A percentile compares a stretch with the other conserved stretches of the same genome.
phyloP scores from a whole-genome alignment of 2,113 vertebrate species.

The Carlito syrichta region DNA sequence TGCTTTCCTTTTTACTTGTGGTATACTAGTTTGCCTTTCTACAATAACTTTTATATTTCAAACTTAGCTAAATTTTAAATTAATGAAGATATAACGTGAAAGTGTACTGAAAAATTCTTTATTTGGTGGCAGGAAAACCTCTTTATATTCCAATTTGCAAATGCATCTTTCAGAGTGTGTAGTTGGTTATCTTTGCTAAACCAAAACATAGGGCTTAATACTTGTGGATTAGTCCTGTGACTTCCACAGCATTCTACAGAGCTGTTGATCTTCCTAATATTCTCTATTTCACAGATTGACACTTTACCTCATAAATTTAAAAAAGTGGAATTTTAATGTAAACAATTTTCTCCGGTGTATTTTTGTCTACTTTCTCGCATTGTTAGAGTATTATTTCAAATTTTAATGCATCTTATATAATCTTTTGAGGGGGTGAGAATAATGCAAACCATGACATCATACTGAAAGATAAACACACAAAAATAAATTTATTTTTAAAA shows the following conservation, averaged over 20 bases:
- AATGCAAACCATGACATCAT: constrained; percentile 45
- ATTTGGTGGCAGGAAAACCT: constrained; percentile 33
- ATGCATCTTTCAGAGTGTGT: constrained; percentile 7
- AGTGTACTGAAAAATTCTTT: neutral
- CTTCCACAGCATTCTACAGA: constrained; percentile 9
- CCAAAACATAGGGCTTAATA: neutral
- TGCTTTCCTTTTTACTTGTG: constrained; percentile 29
- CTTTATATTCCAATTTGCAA: constrained; percentile 30
- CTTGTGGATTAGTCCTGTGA: neutral
- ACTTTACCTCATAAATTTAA: constrained; percentile 29
- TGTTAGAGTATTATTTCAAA: constrained; percentile 44
- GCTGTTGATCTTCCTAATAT: constrained; percentile 50
- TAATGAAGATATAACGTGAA: neutral
- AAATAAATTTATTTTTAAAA: constrained; percentile 32
- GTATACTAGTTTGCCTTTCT: neutral
- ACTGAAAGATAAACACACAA: constrained; percentile 26
- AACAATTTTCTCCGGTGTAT: constrained; percentile 25
- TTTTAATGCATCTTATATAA: neutral
- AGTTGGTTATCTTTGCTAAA: constrained; percentile 38
- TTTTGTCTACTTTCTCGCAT: constrained; percentile 24
- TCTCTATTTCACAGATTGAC: constrained; percentile 51
- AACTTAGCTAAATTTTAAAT: constrained; percentile 10
- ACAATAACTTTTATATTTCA: neutral
- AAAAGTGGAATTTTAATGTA: constrained; percentile 57
- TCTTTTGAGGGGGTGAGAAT: constrained; percentile 24